Base-by-base conservation (phyloP, 2,113 vertebrate species). In the Nanger granti region DNA sequence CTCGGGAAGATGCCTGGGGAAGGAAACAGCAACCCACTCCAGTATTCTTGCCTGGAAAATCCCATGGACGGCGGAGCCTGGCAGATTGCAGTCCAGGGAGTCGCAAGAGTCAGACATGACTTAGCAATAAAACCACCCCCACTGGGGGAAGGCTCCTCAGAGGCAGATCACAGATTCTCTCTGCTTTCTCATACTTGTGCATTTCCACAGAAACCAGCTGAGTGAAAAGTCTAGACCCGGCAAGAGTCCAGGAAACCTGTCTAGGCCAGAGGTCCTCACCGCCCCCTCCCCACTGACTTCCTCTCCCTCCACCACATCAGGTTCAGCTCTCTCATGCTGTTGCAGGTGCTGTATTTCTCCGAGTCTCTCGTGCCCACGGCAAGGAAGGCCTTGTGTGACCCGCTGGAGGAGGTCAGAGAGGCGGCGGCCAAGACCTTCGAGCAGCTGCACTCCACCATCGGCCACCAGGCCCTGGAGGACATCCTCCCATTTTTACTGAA, bases 381-480 rank as follows among this genome's bases (percentile, higher is more conserved):
- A 80, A 99, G 99, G 94, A 99, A 99, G 98, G 99, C 99, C 0
- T 98, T 99, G 49, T 99, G 99, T 96, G 99, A 99, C 95, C 99
- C 99, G 0, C 98, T 99, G 96, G 99, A 99, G 98, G 99, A 99
- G 97, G 99, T 99, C 87, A 95, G 99, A 87, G 99, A 99, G 98
- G 99, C 99, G 2, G 99, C 99, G 0, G 99, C 99, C 96, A 99
- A 99, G 99, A 99, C 99, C 15, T 99, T 99, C 44, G 99, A 99
- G 98, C 99, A 99, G 98, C 99, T 99, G 93, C 99, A 99, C 37
- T 99, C 99, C n/a, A 99, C 99, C 94, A 99, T 99, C 8, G 99
- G 99, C 49, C 99, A 99, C 98, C 99, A 99, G 98, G 99, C 99
- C 1, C 99, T 99, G 92, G 99, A 99, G 80, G 99, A 99, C 98